A percentile compares a stretch with the other conserved stretches of the same genome.
Conservation (phyloP, 2,888 invertebrate species). For the Stenodera caucasica region DNA sequence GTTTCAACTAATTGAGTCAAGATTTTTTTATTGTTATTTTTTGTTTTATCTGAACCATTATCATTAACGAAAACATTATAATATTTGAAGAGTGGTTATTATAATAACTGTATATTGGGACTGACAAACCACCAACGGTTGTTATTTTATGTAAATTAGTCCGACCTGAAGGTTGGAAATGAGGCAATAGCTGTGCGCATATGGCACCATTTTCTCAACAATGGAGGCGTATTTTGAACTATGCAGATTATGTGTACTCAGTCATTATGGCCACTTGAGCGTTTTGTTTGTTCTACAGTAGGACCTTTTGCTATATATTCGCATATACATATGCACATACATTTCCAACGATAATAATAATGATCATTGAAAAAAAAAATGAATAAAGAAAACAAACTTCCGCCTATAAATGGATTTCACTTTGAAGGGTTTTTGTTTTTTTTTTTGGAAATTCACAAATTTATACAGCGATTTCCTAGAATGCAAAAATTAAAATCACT, state of each 20-base stretch:
- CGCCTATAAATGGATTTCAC: too few species aligned
- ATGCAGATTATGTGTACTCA: slow-evolving; percentile 55
- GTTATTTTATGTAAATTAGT: slow-evolving; percentile 54
- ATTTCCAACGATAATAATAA: neutral
- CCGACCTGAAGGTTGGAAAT: slow-evolving; percentile 54
- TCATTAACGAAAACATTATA: too few species aligned
- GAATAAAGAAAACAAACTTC: too few species aligned
- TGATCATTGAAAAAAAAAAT: neutral
- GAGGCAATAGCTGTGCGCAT: slow-evolving; percentile 47
- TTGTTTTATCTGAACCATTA: too few species aligned
- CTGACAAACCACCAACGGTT: slow-evolving; percentile 48
- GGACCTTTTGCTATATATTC: neutral
- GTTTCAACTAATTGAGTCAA: too few species aligned
- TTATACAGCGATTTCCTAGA: too few species aligned
- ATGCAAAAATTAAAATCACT: too few species aligned
- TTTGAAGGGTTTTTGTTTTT: too few species aligned
- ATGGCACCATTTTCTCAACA: slow-evolving; percentile 37
- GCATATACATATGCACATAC: neutral
- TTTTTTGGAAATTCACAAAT: too few species aligned
- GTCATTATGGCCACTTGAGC: slow-evolving; percentile 54
- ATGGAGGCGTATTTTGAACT: slow-evolving; percentile 42
- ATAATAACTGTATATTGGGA: slow-evolving; percentile 34
- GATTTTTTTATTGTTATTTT: too few species aligned
- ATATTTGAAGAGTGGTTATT: neutral
- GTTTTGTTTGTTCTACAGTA: slow-evolving; percentile 48